Evolutionary conservation across 2,797 vertebrate genomes (phyloP).

Genomic region (Chelon auratus): DNA sequence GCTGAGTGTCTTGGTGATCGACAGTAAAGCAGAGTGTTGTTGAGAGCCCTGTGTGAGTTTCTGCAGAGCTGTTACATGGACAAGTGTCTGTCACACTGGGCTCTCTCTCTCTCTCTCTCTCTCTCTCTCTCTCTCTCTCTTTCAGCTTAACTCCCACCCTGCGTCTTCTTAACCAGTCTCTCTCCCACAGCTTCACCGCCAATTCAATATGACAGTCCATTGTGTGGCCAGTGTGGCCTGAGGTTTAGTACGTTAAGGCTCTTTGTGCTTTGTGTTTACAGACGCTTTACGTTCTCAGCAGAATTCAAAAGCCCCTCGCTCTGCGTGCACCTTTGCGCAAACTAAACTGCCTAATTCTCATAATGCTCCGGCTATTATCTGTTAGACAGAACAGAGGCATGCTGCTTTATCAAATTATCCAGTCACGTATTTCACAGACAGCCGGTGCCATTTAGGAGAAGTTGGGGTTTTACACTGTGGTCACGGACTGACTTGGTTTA

Average conservation of each 20-base stretch:
- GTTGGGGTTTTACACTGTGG: constrained; percentile 19
- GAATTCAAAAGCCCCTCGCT: constrained; percentile 52
- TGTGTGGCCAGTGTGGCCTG: constrained; percentile 72
- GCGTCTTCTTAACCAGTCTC: constrained; percentile 71
- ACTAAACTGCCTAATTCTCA: constrained; percentile 56
- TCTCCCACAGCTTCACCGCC: constrained; percentile 71
- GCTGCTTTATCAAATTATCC: constrained; percentile 59
- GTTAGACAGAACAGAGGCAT: constrained; percentile 40
- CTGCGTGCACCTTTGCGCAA: constrained; percentile 59
- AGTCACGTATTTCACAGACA: constrained; percentile 51
- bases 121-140: constrained; percentile 36
- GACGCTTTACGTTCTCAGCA: constrained; percentile 71
- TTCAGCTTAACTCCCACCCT: constrained; percentile 77
- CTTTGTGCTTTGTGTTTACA: constrained; percentile 77
- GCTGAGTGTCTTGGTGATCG: constrained; percentile 75
- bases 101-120: constrained; percentile 35
- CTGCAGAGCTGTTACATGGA: constrained; percentile 74
- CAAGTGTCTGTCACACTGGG: constrained; percentile 80
- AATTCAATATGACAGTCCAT: constrained; percentile 76
- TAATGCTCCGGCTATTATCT: constrained; percentile 66
- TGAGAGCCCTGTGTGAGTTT: constrained; percentile 72
- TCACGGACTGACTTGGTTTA: constrained; percentile 1
- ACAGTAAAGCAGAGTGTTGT: constrained; percentile 78
- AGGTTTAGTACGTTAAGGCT: constrained; percentile 73
- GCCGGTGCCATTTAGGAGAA: constrained; percentile 46